Evolutionary conservation across 2,797 vertebrate species (phyloP).

Genomic region (Ammospiza maritima): DNA sequence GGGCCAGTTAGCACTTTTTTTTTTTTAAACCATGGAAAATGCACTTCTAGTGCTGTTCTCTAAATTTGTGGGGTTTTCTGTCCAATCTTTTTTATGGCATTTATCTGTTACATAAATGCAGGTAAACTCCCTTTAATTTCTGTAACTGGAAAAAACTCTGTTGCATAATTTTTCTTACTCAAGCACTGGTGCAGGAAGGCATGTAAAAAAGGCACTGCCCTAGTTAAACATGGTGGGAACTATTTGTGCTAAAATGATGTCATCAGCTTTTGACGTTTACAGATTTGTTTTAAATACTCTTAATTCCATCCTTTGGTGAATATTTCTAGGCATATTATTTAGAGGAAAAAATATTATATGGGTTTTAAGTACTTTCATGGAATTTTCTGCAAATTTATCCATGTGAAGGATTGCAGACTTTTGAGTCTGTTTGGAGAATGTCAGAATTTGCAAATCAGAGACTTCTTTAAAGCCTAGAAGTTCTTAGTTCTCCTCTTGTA

Average conservation of each 20-base stretch:
- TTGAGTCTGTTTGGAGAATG: background rate
- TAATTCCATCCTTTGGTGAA: background rate
- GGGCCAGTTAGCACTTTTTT: background rate
- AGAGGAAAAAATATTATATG: background rate
- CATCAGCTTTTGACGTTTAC: background rate
- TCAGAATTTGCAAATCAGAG: background rate
- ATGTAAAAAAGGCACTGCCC: background rate
- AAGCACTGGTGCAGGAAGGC: background rate
- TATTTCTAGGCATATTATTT: background rate
- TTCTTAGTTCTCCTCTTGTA: background rate
- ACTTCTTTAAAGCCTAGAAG: background rate
- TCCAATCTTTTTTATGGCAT: background rate
- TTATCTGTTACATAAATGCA: background rate
- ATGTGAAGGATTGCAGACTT: background rate
- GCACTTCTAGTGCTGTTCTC: background rate
- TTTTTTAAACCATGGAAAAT: background rate
- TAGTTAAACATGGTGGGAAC: background rate
- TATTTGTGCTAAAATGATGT: background rate
- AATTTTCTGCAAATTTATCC: background rate
- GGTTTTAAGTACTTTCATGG: background rate
- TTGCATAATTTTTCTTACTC: background rate
- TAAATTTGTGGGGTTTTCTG: background rate
- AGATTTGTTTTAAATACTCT: background rate
- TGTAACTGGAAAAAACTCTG: background rate
- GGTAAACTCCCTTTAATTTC: background rate